These are phyloP conservation scores for Asteroscopus sphinx DNA, from an alignment of 2,888 invertebrate species.

Conservation along the genomic window DNA sequence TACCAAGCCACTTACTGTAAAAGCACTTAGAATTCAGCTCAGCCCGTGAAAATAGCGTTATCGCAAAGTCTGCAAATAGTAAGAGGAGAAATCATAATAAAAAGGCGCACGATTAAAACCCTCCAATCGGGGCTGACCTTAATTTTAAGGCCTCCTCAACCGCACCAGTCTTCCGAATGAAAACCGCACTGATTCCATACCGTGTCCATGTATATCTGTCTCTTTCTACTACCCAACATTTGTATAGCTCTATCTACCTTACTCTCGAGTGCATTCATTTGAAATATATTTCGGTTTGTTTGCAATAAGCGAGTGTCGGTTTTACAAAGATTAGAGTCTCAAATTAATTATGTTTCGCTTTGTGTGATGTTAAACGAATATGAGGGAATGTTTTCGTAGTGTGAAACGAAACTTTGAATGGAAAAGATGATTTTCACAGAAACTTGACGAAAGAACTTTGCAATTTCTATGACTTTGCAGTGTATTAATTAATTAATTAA, in stretches of 20 bases:
- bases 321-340: constrained; percentile 42
- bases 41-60: constrained; percentile 26
- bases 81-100: constrained; percentile 24
- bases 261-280: constrained; percentile 47
- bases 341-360: constrained; percentile 52
- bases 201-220: constrained; percentile 50
- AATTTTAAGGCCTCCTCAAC: constrained; percentile 57
- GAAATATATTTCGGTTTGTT: constrained; percentile 54
- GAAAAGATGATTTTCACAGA: constrained; percentile 39
- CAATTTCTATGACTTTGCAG: constrained; percentile 32
- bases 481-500: no score
- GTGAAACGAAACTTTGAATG: constrained; percentile 38
- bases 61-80: constrained; percentile 17
- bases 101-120: constrained; percentile 37
- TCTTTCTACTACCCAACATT: constrained; percentile 14
- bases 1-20: constrained; percentile 35
- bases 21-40: constrained; percentile 37
- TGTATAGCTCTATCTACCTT: constrained; percentile 33
- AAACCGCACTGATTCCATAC: constrained; percentile 65
- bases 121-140: constrained; percentile 49
- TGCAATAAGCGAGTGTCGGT: constrained; percentile 46
- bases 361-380: constrained; percentile 43
- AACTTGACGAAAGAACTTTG: constrained; percentile 26
- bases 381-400: constrained; percentile 36
- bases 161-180: constrained; percentile 61